These are phyloP conservation scores for Acholoe squamosa DNA, from an alignment of 2,888 invertebrate genomes.

Conservation along the genomic window DNA sequence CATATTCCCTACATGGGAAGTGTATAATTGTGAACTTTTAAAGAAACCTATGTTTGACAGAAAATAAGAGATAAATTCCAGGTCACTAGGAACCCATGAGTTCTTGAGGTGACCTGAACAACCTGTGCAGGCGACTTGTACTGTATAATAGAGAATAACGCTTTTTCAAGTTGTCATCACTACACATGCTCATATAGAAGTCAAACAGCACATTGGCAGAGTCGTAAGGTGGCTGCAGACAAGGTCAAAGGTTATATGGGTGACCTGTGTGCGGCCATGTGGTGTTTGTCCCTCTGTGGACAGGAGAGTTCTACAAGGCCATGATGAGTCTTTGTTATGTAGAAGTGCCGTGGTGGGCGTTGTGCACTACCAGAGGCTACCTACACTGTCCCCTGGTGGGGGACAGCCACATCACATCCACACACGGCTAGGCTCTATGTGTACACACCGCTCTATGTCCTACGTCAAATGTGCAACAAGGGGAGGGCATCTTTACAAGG, in stretches of 20 bases:
- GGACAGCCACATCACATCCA: constrained; percentile 18
- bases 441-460: constrained; percentile 26
- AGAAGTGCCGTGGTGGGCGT: background rate
- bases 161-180: constrained; percentile 26
- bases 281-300: constrained; percentile 22
- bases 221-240: constrained; percentile 2
- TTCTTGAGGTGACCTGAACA: no score
- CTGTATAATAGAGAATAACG: constrained; percentile 3
- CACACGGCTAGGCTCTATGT: background rate
- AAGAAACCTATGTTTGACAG: no score
- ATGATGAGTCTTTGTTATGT: constrained; percentile 7
- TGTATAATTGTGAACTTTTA: no score
- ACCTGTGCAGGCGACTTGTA: no score
- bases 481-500: background rate
- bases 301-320: constrained; percentile 49
- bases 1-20: no score
- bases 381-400: background rate
- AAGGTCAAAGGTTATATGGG: constrained; percentile 54
- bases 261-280: constrained; percentile 32
- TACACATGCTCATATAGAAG: constrained; percentile 37
- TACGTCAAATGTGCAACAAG: constrained; percentile 37
- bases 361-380: constrained; percentile 1
- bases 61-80: no score
- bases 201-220: constrained; percentile 48
- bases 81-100: no score